Base-by-base conservation (phyloP, 2,888 invertebrate genomes). In the Lamellibrachia columna region DNA sequence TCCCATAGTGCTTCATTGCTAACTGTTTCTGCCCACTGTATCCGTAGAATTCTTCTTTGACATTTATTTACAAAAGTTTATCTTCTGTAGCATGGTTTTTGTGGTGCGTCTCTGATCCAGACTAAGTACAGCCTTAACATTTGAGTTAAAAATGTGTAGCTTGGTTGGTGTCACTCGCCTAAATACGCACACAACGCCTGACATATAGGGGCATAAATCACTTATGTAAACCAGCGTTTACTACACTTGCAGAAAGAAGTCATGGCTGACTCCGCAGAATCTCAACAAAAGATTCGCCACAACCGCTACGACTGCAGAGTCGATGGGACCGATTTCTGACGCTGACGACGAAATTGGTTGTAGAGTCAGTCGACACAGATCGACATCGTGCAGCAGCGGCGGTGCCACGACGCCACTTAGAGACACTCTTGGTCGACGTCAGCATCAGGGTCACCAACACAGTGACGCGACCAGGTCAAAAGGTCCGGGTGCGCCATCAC, bases 231-330 rank as follows among this genome's bases (percentile, higher is more conserved):
- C 58, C 22, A 75, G 2, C 11, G 22, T 22, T 3, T 6, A 15
- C 75, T 75, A 75, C 75, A 0, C n/a, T 75, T 75, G 75, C 75
- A 75, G 90, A 93, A 93, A 92, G 92, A 91, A 11, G 92, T 11
- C 52, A 22, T 55, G 52, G 58, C 58, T 15, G 75, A 75, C 75
- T 75, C 93, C 94, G 40, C 93, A 94, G 60, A 94, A 92, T 92
- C 93, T 94, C 52, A 92, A 90, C 40, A 94, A 94, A 58, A 93
- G 93, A 55, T 93, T 94, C 92, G 93, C 92, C 7, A 91, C 8
- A 52, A 11, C n/a, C 11, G 7, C n/a, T n/a, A 55, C n/a, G 28
- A 60, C 4, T 40, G 90, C 55, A 60, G 40, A 22, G 11, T 53
- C 28, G 40, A 60, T 22, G 60, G 52, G 40, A 91, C 52, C 22